Conservation (phyloP, 2,888 invertebrate species). For the Drosophila eohydei region DNA sequence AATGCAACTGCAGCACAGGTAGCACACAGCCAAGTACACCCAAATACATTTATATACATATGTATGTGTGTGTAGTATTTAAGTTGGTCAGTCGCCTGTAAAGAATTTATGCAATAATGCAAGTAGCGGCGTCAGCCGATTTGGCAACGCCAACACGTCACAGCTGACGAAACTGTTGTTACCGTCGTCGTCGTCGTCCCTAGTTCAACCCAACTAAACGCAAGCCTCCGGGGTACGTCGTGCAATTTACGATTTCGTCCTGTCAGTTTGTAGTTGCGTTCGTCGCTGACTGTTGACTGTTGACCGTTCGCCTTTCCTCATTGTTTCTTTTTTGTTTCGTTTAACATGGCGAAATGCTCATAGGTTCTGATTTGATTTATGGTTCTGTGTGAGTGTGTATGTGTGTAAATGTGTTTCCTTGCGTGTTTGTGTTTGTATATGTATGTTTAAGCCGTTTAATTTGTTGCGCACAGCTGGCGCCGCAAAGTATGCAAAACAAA, state of each 20-base stretch:
- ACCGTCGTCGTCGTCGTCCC: constrained; percentile 18
- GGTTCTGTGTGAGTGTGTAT: constrained; percentile 10
- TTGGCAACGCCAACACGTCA: constrained; percentile 57
- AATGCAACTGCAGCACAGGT: constrained; percentile 40
- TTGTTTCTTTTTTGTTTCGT: constrained; percentile 21
- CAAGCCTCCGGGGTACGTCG: constrained; percentile 23
- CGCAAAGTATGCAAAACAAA: constrained; percentile 48
- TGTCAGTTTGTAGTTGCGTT: constrained; percentile 66
- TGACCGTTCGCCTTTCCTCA: constrained; percentile 34
- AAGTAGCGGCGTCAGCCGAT: constrained; percentile 37
- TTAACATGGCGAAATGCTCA: constrained; percentile 21
- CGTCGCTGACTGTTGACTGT: constrained; percentile 52
- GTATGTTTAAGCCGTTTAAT: constrained; percentile 19
- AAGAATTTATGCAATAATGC: constrained; percentile 51
- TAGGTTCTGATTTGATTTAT: constrained; percentile 29
- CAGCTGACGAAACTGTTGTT: constrained; percentile 48
- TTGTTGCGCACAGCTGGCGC: constrained; percentile 43
- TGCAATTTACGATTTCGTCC: constrained; percentile 47
- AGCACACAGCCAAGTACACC: background rate
- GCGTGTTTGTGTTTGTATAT: constrained; percentile 11
- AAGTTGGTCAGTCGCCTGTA: constrained; percentile 51
- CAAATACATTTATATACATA: background rate
- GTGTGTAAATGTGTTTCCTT: constrained; percentile 10
- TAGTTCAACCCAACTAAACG: constrained; percentile 4
- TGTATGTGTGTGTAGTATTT: constrained; percentile 27